Base-by-base conservation (phyloP, 1,140 invertebrate species). In the Augochlora pura region DNA sequence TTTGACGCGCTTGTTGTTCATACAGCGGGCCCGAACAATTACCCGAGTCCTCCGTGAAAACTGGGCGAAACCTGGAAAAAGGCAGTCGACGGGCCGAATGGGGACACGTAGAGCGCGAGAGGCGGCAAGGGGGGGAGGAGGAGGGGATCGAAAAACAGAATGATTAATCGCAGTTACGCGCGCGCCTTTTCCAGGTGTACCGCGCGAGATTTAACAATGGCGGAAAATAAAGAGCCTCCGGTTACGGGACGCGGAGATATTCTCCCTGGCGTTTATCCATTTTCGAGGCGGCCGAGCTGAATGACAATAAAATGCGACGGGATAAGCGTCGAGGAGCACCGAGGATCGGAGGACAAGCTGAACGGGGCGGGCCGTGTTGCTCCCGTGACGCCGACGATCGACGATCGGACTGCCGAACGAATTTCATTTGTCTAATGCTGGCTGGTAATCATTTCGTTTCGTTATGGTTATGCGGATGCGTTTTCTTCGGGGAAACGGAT, bases 1-100 rank as follows among this genome's bases (percentile, higher is more conserved):
- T 89, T 90, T 90, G 82, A 88, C 83, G 84, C 69, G 78, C 77
- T 85, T 87, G 88, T 89, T 86, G 84, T 88, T 84, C 77, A 81
- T 68, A 78, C 71, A 64, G 64, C 63, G 62, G 62, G 32, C 21
- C 21, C 77, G 88, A 86, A 89, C 88, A 89, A 90, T 90, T 89
- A 88, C 82, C 86, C 84, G 75, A 78, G 68, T 80, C 66, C 76
- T 73, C 59, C 74, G 66, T 85, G 79, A 84, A 87, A 87, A 74
- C 80, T 77, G 78, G 42, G 72, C 67, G 71, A 78, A 79, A 68
- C 52, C 21, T 39, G 21, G 52, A 74, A 62, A 74, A 70, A 46
- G 78, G 38, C 63, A 74, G 49, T 52, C 32, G 27, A 21, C 25
- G 3, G 12, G n/a, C 38, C 57, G 42, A 46, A 46, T 12, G 42